Conservation (phyloP, 2,797 vertebrate species). For the Xenentodon cancila region DNA sequence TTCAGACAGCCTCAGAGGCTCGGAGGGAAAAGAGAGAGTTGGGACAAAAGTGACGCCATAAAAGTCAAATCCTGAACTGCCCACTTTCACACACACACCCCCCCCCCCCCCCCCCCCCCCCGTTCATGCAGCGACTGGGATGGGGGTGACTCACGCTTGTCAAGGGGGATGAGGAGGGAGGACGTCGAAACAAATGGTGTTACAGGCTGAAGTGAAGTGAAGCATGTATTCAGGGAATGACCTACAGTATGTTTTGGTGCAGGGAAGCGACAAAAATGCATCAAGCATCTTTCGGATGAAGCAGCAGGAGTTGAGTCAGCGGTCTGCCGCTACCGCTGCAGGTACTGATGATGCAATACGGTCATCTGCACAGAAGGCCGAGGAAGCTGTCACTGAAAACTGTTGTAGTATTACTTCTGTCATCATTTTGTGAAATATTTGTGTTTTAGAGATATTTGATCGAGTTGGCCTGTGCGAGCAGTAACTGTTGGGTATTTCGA, state of each 20-base stretch:
- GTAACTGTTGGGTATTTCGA: too few species aligned
- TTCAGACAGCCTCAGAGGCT: constrained; percentile 45
- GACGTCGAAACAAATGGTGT: constrained; percentile 18
- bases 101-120: too few species aligned
- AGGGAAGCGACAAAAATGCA: constrained; percentile 14
- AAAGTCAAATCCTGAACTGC: constrained; percentile 67
- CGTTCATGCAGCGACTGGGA: constrained; percentile 38
- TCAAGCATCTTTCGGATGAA: constrained; percentile 8
- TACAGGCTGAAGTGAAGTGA: constrained; percentile 7
- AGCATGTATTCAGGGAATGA: background rate
- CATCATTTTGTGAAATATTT: too few species aligned
- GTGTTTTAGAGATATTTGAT: too few species aligned
- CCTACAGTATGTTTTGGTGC: constrained; percentile 22
- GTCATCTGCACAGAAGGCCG: constrained; percentile 1
- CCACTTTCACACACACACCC: constrained; percentile 72
- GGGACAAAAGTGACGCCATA: constrained; percentile 54
- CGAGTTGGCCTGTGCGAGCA: too few species aligned
- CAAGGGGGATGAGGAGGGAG: constrained; percentile 44
- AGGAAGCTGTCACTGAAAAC: too few species aligned
- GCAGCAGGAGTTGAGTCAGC: constrained; percentile 46
- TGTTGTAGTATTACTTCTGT: too few species aligned
- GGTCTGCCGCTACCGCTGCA: constrained; percentile 49
- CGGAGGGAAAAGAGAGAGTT: constrained; percentile 58
- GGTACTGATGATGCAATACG: constrained; percentile 48
- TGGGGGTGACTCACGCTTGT: constrained; percentile 54